Base-by-base conservation (phyloP, 1,140 invertebrate genomes). In the Reticulitermes speratus region DNA sequence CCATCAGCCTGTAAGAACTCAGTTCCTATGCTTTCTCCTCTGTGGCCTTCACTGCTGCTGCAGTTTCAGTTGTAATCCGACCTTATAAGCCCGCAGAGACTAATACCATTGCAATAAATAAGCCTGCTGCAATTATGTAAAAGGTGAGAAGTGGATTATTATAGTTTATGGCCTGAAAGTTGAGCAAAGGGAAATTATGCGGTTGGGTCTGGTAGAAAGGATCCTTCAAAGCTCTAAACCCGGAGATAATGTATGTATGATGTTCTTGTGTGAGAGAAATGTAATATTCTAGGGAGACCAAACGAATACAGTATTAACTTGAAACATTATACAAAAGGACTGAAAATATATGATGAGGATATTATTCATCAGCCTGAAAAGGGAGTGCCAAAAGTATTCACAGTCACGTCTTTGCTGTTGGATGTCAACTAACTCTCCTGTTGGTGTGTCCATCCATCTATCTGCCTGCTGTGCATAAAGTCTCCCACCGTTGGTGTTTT, bases 121-220 rank as follows among this genome's bases (percentile, higher is more conserved):
- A 75, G 65, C 65, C n/a, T 25, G 14, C n/a, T 75, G n/a, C 65
- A 75, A 75, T 75, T 75, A 75, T 75, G 65, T 75, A 75, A 75
- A 75, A 75, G 65, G n/a, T 75, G 65, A 8, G n/a, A 75, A 75
- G 65, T 75, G n/a, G 65, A 75, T 75, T 75, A 75, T 75, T 75
- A 75, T 75, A 75, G 65, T 75, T 75, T 75, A 75, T 75, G 65
- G 65, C 5, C n/a, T 30, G 65, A 75, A 75, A 75, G 65, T 69
- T 75, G n/a, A 75, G 65, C 14, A n/a, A n/a, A 30, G 65, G 9
- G 65, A 75, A 75, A 75, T 75, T n/a, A 75, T 75, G n/a, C 25
- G 25, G 65, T 75, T 30, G 25, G 65, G 65, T 75, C 8, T 25
- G 14, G 65, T 2, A 30, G n/a, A 25, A 75, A 30, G 65, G 65